Percentiles rank a stretch among this genome's conserved stretches.
These are phyloP conservation scores for Acropora yongei DNA, from an alignment of 64 coral and sea anemone genomes.

Conservation along the genomic window DNA sequence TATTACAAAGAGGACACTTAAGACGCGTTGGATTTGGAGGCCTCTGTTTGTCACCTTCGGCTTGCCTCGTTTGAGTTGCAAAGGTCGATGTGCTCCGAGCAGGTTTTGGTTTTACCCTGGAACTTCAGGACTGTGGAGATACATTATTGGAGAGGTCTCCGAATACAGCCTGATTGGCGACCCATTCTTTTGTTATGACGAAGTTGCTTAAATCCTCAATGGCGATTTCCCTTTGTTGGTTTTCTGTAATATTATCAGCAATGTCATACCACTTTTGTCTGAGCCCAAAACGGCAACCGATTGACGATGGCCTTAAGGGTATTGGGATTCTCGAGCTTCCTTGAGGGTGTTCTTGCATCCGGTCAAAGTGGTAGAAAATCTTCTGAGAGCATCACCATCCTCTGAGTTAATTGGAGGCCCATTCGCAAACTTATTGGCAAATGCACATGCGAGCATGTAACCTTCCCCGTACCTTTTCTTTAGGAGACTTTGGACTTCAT, in stretches of 20 bases:
- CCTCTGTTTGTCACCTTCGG: not conserved
- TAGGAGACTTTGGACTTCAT: slow-evolving; percentile 12
- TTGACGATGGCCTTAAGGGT: slow-evolving; percentile 20
- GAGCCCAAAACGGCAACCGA: slow-evolving; percentile 25
- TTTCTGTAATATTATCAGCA: slow-evolving; percentile 22
- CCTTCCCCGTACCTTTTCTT: slow-evolving; percentile 26
- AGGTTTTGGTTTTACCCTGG: not conserved
- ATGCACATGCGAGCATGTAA: slow-evolving; percentile 27
- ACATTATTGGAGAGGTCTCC: slow-evolving; percentile 48
- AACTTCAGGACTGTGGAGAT: not conserved
- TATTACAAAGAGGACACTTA: slow-evolving; percentile 19
- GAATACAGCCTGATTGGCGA: slow-evolving; percentile 30
- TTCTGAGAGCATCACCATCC: not conserved
- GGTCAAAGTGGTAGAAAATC: not conserved
- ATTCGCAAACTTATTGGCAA: not conserved
- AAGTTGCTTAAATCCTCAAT: slow-evolving; percentile 44
- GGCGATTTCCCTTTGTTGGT: slow-evolving; percentile 31
- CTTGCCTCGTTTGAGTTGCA: not conserved
- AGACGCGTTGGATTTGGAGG: not conserved
- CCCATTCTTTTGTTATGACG: slow-evolving; percentile 21
- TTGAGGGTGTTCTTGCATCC: slow-evolving; percentile 11
- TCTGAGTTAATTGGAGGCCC: slow-evolving; percentile 4
- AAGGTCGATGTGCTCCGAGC: not conserved
- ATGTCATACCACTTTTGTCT: slow-evolving; percentile 39
- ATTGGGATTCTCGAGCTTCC: slow-evolving; percentile 5